phyloP scores from a whole-genome alignment of 2,113 vertebrate genomes.

The Microtus pennsylvanicus region DNA sequence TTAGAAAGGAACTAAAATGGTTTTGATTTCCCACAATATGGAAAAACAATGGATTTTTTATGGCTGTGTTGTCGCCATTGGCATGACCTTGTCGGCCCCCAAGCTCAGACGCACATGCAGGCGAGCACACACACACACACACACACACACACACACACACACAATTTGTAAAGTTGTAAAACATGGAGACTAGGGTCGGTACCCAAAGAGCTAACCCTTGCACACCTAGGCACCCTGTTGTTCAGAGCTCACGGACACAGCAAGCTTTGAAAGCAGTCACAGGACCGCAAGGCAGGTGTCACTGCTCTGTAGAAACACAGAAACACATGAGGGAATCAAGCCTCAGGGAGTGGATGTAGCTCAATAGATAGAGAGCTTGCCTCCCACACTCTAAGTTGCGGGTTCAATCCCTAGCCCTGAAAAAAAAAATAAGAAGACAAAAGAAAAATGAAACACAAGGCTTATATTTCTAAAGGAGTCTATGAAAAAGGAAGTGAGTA shows the following conservation, averaged over 20 bases:
- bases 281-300: neutral
- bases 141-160: too few species aligned
- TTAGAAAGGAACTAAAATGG: neutral
- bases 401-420: neutral
- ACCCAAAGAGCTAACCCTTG: too few species aligned
- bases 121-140: too few species aligned
- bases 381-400: too few species aligned
- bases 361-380: neutral
- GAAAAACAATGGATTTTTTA: neutral
- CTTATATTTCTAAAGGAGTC: neutral
- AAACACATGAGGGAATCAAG: neutral
- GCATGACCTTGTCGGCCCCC: accelerated
- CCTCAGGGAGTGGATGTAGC: neutral
- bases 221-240: neutral
- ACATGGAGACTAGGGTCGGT: neutral
- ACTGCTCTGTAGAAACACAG: neutral
- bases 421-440: neutral
- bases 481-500: neutral
- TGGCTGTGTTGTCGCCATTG: accelerated
- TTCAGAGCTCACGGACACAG: neutral
- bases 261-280: neutral
- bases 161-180: neutral
- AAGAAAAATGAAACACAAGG: accelerated
- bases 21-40: neutral
- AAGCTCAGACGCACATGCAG: neutral